Percentiles rank a stretch among this genome's conserved stretches.
phyloP scores from a whole-genome alignment of 2,888 invertebrate species.

The Andrena fulva region DNA sequence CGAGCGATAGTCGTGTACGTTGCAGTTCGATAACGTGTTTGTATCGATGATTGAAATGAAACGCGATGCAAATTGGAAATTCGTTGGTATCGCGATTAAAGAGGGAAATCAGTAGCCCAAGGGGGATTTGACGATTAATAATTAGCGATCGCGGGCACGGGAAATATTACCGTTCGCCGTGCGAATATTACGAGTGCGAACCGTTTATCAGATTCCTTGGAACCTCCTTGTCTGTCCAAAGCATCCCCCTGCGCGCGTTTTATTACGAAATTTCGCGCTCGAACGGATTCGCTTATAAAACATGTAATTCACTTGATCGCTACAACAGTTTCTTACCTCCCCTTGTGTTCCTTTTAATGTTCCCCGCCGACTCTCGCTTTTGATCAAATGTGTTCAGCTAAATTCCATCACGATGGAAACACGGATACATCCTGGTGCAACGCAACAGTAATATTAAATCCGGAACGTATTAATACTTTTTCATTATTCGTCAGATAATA shows the following conservation, averaged over 20 bases:
- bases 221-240: background rate
- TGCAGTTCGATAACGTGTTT: background rate
- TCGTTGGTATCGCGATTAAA: background rate
- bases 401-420: background rate
- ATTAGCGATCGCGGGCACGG: background rate
- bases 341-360: background rate
- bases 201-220: no score
- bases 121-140: background rate
- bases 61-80: background rate
- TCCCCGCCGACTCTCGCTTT: background rate
- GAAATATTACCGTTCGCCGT: background rate
- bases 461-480: no score
- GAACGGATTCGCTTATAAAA: conserved; percentile 6
- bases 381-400: conserved; percentile 17
- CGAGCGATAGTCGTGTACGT: background rate
- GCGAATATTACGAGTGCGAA: background rate
- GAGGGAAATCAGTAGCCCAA: background rate
- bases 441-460: no score
- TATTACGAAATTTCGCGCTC: conserved; percentile 21
- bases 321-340: background rate
- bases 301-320: conserved; percentile 15
- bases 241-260: background rate
- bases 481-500: no score
- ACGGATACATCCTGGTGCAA: no score
- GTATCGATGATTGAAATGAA: background rate